Conservation (phyloP, 2,888 invertebrate species). For the Xanthorhoe spadicearia region DNA sequence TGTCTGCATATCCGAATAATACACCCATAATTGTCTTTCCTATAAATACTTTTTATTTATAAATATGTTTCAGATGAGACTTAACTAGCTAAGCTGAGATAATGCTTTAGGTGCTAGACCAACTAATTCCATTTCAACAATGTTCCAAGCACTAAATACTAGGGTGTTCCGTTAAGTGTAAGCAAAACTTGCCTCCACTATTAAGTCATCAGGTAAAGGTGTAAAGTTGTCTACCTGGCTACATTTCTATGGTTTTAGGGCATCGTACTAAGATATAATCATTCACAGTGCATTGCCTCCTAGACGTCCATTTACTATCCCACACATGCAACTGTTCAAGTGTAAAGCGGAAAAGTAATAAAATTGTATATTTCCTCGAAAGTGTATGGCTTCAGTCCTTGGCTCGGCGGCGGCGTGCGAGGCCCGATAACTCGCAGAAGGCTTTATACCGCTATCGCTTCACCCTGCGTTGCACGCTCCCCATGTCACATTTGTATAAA, state of each 20-base stretch:
- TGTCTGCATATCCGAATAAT: no score
- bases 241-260: neutral
- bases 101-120: no score
- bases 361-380: conserved; percentile 43
- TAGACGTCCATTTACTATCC: conserved; percentile 35
- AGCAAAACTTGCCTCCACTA: no score
- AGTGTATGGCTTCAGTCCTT: conserved; percentile 41
- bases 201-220: no score
- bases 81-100: no score
- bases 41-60: no score
- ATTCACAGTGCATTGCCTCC: conserved; percentile 38
- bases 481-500: conserved; percentile 50
- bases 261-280: conserved; percentile 20
- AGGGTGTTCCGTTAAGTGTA: no score
- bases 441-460: conserved; percentile 56
- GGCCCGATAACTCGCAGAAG: conserved; percentile 60
- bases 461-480: conserved; percentile 48
- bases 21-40: no score
- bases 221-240: neutral
- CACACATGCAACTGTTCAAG: conserved; percentile 39
- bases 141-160: no score
- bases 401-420: conserved; percentile 49
- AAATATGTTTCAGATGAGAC: no score
- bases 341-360: conserved; percentile 43
- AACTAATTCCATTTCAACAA: no score